Base-by-base conservation (phyloP, 2,888 invertebrate species). In the Stenolophus ochropezus region DNA sequence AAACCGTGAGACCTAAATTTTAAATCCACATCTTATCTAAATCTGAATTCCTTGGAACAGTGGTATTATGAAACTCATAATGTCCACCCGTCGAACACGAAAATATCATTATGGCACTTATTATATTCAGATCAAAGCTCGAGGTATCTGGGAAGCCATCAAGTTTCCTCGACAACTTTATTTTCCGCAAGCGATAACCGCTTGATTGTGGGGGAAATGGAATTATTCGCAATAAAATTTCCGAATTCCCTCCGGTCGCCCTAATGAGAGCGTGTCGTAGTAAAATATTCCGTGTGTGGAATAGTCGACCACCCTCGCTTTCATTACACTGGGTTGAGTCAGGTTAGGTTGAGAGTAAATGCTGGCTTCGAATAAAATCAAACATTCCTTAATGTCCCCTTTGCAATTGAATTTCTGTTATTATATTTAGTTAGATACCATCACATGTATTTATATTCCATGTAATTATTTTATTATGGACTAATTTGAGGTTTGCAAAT, bases 141-240 rank as follows among this genome's bases (percentile, higher is more conserved):
- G 8, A 42, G 33, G 21, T 51, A 75, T 75, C 49, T n/a, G 27
- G 18, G 74, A 21, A 75, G 51, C 49, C 53, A 75, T 75, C 74
- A 47, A 21, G 47, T 61, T 42, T 42, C 61, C 58, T 61, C 58
- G 61, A 77, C 77, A 77, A 77, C 77, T 77, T 77, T 61, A 77
- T 77, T 75, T 77, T 27, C 47, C 42, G 61, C 61, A 42, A 77
- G 53, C 61, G 61, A 77, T 77, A 77, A 77, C 77, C 18, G 21
- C 42, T 77, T 77, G 33, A 77, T 77, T 77, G 47, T 14, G 47
- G 61, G 58, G 77, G 61, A 77, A 77, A 77, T 61, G 25, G 58
- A 65, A 77, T 77, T 61, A 77, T 77, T 77, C 23, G 77, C 77
- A 77, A 61, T 77, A 77, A 77, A 77, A 77, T 77, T 65, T 77